Percentiles rank a stretch among this genome's conserved stretches.
These are phyloP conservation scores for Osmerus eperlanus DNA, from an alignment of 2,113 vertebrate genomes.

Conservation along the genomic window DNA sequence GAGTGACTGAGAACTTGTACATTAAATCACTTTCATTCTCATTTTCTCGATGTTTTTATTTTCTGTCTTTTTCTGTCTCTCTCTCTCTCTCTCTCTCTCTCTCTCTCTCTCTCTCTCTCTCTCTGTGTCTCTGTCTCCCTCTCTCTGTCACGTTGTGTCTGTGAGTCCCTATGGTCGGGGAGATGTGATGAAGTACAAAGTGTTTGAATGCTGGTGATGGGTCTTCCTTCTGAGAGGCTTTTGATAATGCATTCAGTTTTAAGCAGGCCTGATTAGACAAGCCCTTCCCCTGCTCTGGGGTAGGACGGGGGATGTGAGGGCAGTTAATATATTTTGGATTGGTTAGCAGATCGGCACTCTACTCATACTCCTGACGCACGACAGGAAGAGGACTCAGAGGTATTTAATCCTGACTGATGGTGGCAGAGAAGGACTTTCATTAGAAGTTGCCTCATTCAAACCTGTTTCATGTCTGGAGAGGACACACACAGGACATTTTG, in stretches of 20 bases:
- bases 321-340: conserved; percentile 29
- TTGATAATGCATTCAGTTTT: conserved; percentile 47
- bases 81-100: neutral
- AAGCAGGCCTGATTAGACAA: conserved; percentile 46
- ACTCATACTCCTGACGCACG: conserved; percentile 8
- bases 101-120: neutral
- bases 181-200: conserved; percentile 43
- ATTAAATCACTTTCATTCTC: too few species aligned
- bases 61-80: too few species aligned
- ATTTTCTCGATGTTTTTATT: too few species aligned
- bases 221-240: conserved; percentile 22
- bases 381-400: neutral
- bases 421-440: neutral
- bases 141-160: neutral
- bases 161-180: conserved; percentile 9
- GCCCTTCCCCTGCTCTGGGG: conserved; percentile 24
- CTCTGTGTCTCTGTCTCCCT: neutral
- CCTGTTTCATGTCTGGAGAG: neutral
- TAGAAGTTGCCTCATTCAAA: neutral
- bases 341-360: conserved; percentile 2
- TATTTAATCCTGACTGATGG: neutral
- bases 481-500: too few species aligned
- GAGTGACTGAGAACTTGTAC: neutral
- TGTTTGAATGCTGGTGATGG: conserved; percentile 16
- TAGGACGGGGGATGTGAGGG: conserved; percentile 12